Conservation (phyloP, 2,113 vertebrate species). For the Lucifuga dentata region DNA sequence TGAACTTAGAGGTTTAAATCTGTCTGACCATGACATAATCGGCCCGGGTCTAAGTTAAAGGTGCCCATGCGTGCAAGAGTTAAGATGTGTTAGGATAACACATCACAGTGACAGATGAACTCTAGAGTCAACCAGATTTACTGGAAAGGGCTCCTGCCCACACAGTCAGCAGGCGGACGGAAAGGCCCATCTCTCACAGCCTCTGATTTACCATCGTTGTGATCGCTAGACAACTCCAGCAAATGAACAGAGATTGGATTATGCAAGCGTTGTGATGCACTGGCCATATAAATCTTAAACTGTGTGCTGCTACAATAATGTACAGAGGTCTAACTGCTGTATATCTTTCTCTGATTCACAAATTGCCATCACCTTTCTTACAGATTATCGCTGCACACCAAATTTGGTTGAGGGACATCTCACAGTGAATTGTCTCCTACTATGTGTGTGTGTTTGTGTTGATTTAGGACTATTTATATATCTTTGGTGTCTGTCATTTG, state of each 20-base stretch:
- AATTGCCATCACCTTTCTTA: neutral
- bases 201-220: conserved; percentile 41
- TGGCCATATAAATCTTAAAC: conserved; percentile 45
- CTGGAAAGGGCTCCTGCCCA: neutral
- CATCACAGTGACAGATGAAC: neutral
- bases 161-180: neutral
- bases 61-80: no score
- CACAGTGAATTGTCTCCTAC: conserved; percentile 44
- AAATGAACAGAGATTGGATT: conserved; percentile 41
- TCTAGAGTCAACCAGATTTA: neutral
- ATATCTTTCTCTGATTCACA: conserved; percentile 29
- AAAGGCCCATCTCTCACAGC: neutral
- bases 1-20: no score
- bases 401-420: no score
- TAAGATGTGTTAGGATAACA: neutral
- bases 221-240: conserved; percentile 18
- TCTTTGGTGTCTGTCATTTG: conserved; percentile 1
- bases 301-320: conserved; percentile 24
- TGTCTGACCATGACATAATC: no score
- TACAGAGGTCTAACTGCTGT: conserved; percentile 19
- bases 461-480: neutral
- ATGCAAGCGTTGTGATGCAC: conserved; percentile 41
- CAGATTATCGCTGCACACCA: conserved; percentile 16
- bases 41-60: no score
- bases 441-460: conserved; percentile 1